phyloP scores from a whole-genome alignment of 2,797 vertebrate genomes.

The Malacoraja senta region DNA sequence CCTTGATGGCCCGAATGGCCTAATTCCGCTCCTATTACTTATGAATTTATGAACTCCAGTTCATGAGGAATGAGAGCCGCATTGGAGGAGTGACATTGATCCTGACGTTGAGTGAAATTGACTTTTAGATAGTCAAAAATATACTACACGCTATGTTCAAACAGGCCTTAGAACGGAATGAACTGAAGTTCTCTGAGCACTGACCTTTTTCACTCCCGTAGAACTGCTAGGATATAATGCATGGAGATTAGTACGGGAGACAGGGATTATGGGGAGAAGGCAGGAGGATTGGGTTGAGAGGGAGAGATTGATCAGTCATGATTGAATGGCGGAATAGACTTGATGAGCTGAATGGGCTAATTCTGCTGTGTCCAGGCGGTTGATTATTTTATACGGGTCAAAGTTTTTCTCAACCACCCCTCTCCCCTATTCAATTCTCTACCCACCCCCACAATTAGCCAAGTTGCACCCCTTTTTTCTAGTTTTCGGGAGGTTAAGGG shows the following conservation, averaged over 20 bases:
- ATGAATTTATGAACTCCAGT: not conserved
- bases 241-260: not conserved
- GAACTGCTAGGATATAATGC: not conserved
- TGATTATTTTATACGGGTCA: not conserved
- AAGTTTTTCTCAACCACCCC: not conserved
- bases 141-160: not conserved
- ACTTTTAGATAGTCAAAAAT: not conserved
- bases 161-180: too few species aligned
- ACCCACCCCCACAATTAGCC: not conserved
- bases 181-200: not conserved
- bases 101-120: not conserved
- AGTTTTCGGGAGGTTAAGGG: not conserved
- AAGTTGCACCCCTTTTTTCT: not conserved
- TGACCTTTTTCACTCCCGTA: not conserved
- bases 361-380: not conserved
- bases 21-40: too few species aligned
- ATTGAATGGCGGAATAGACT: too few species aligned
- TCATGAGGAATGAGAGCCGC: not conserved
- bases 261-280: too few species aligned
- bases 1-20: too few species aligned
- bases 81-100: not conserved
- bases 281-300: too few species aligned
- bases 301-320: too few species aligned
- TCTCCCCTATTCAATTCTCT: too few species aligned
- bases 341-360: too few species aligned